Percentiles rank a stretch among this genome's conserved stretches.
Evolutionary conservation across 2,113 vertebrate genomes (phyloP).

Genomic region (Rhadina sibilatrix): DNA sequence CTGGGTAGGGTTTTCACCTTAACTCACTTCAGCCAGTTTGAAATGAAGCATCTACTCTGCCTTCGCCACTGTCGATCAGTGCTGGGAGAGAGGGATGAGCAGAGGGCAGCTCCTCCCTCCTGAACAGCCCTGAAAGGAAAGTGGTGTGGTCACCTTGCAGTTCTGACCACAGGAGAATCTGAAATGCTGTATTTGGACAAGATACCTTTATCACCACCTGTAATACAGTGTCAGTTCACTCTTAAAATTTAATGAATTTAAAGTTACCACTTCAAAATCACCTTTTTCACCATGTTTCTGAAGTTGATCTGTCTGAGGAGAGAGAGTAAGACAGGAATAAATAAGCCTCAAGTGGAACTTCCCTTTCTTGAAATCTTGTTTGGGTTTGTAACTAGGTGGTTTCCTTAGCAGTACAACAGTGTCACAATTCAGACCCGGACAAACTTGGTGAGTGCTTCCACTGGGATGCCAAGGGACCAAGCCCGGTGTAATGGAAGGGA

Average conservation of each 20-base stretch:
- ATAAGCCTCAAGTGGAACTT: background rate
- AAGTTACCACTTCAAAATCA: background rate
- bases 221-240: background rate
- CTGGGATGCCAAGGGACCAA: background rate
- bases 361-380: background rate
- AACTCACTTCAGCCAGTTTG: background rate
- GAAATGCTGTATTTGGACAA: background rate
- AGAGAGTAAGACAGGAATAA: background rate
- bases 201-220: background rate
- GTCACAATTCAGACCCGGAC: background rate
- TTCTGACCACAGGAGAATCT: background rate
- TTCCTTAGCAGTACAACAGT: background rate
- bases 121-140: background rate
- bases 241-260: background rate
- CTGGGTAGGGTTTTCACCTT: background rate
- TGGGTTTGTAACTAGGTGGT: background rate
- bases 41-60: background rate
- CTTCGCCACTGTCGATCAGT: rapidly evolving
- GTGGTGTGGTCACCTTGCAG: rapidly evolving
- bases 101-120: background rate
- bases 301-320: background rate
- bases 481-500: background rate
- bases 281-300: background rate
- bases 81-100: background rate
- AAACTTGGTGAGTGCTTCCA: background rate